phyloP scores from a whole-genome alignment of 2,797 vertebrate species.

The Oophaga sylvatica region DNA sequence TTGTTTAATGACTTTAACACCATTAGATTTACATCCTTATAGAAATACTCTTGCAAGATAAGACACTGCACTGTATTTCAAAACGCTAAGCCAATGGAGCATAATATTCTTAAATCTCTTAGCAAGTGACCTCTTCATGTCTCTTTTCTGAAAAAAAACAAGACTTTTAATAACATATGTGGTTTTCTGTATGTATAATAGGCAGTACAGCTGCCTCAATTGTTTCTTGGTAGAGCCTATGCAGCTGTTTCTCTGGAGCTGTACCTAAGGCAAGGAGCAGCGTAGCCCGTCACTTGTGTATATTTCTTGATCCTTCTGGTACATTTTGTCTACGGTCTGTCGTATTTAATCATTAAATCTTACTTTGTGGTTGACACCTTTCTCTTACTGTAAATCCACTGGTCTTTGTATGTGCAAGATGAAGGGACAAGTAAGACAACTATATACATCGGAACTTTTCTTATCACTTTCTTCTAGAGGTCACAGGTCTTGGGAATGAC shows the following conservation, averaged over 20 bases:
- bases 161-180: slow-evolving; percentile 66
- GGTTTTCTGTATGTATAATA: slow-evolving; percentile 66
- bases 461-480: slow-evolving; percentile 45
- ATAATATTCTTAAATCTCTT: slow-evolving; percentile 19
- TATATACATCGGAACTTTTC: not conserved
- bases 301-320: slow-evolving; percentile 67
- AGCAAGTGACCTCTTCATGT: slow-evolving; percentile 62
- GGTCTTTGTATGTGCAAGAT: slow-evolving; percentile 61
- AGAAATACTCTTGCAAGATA: not conserved
- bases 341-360: slow-evolving; percentile 70
- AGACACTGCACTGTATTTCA: not conserved
- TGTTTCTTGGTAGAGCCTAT: slow-evolving; percentile 68
- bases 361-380: slow-evolving; percentile 64
- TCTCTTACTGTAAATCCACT: slow-evolving; percentile 63
- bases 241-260: slow-evolving; percentile 75
- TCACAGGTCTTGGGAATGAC: slow-evolving; percentile 45
- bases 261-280: slow-evolving; percentile 69
- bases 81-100: not conserved
- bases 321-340: slow-evolving; percentile 68
- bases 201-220: slow-evolving; percentile 71
- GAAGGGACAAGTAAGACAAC: slow-evolving; percentile 50
- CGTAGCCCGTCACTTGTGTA: slow-evolving; percentile 61
- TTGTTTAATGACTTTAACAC: not conserved
- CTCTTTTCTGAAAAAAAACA: slow-evolving; percentile 66
- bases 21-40: not conserved